Conservation (phyloP, 1,140 invertebrate genomes). For the Caenorhabditis remanei region DNA sequence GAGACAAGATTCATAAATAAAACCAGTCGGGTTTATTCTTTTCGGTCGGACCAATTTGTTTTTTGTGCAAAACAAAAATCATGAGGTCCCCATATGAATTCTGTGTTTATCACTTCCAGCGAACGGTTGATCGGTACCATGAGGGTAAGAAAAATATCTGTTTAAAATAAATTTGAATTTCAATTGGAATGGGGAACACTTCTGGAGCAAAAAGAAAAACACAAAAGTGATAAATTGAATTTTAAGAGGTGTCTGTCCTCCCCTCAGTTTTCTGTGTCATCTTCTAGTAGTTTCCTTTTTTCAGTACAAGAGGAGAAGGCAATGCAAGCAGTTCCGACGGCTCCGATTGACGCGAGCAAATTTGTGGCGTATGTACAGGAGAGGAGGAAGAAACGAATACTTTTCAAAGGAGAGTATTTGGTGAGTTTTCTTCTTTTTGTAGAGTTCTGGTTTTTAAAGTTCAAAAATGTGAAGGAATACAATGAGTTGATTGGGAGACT, state of each 20-base stretch:
- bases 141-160: background rate
- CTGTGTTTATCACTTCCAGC: background rate
- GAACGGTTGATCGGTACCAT: slow-evolving; percentile 14
- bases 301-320: slow-evolving; percentile 78
- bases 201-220: background rate
- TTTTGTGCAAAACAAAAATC: background rate
- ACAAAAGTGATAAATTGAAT: background rate
- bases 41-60: background rate
- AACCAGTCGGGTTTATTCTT: background rate
- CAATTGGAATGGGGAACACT: background rate
- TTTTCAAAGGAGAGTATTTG: slow-evolving; percentile 78
- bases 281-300: slow-evolving; percentile 58
- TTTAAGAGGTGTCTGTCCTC: background rate
- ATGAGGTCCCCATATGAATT: slow-evolving; percentile 4
- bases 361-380: slow-evolving; percentile 78
- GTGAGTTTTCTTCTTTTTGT: slow-evolving; percentile 66
- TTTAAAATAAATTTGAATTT: background rate
- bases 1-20: background rate
- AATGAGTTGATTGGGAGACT: no score
- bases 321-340: slow-evolving; percentile 75
- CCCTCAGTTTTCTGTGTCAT: background rate
- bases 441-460: background rate
- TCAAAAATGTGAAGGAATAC: no score
- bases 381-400: slow-evolving; percentile 75
- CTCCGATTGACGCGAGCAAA: slow-evolving; percentile 76